Evolutionary conservation across 2,797 vertebrate genomes (phyloP), one percentile per base, ranked within the genome.

Genomic region (Schizopygopsis malacanthus): DNA sequence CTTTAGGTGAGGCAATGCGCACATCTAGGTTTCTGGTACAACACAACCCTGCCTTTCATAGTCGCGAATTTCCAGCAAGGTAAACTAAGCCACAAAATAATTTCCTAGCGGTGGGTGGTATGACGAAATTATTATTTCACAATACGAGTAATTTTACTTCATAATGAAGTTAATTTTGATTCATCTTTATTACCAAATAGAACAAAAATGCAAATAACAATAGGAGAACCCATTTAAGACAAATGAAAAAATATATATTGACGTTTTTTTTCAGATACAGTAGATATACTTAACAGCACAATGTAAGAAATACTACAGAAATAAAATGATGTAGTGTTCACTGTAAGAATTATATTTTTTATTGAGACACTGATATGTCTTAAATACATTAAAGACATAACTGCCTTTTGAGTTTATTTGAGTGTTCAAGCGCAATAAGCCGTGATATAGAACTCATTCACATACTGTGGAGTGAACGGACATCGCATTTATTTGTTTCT

Each of bases 1-100:
- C 72, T 61, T 81, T 41, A 84, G 50, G 37, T 79, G 52, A 85
- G 41, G 83, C 75, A 84, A 37, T 39, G 43, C n/a, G n/a, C 81
- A 22, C 2, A 45, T n/a, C 20, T 47, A 50, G 10, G 50, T 78
- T 69, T 69, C 61, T 75, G 25, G 28, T 56, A 54, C 47, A 28
- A 39, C 63, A 78, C 78, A 72, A 50, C 56, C 63, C 52, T 16
- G 15, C 18, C 54, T 67, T 79, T 79, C 63, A 85, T 10, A 78
- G 76, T 47, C 25, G 18, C 5, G 20, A 2, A 78, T 15, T 84
- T 76, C 56, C 82, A 77, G 22, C 25, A 9, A 25, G 12, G 72
- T 84, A 54, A 78, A 77, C 61, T 8, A 81, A 67, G 25, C n/a
- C 61, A 70, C 33, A 65, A 54, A 63, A 72, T n/a, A 39, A 81